These are phyloP conservation scores for Drosophila peninsularis DNA, from an alignment of 2,888 invertebrate species.

Conservation along the genomic window DNA sequence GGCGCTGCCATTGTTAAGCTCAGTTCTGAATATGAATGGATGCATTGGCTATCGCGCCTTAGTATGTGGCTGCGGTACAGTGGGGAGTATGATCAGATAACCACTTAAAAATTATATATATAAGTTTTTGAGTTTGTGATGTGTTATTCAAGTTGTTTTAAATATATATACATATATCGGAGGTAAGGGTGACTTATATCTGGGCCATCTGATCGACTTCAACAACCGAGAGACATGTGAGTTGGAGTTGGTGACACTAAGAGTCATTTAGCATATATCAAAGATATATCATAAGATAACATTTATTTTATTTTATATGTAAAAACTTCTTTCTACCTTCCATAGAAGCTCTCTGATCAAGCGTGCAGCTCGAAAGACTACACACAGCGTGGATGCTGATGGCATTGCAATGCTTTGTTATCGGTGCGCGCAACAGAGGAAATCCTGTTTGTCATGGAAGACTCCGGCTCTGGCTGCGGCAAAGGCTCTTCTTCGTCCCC, in stretches of 20 bases:
- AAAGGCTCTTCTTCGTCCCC: conserved; percentile 13
- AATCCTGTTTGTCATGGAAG: conserved; percentile 57
- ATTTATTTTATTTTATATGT: not conserved
- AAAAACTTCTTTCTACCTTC: not conserved
- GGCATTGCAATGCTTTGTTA: conserved; percentile 43
- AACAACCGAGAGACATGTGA: too few relatives aligned
- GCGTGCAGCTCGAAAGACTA: conserved; percentile 24
- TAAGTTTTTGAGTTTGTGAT: not conserved
- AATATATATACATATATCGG: not conserved
- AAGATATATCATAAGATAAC: not conserved
- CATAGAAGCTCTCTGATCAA: conserved; percentile 40
- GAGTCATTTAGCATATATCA: not conserved
- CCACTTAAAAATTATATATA: not conserved
- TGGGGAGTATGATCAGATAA: not conserved
- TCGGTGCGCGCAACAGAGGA: conserved; percentile 57
- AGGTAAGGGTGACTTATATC: too few relatives aligned
- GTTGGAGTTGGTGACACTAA: not conserved
- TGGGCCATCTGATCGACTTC: not conserved
- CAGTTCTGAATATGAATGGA: conserved; percentile 55
- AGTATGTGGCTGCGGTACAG: conserved; percentile 25
- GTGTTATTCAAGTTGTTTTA: not conserved
- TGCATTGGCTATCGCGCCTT: conserved; percentile 30
- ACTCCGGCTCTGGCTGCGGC: conserved; percentile 30
- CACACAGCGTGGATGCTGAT: conserved; percentile 17
- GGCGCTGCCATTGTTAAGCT: conserved; percentile 48